Percentiles rank a stretch among this genome's conserved stretches.
Evolutionary conservation across 1,140 invertebrate genomes (phyloP).

Genomic region (Callitettix versicolor): DNA sequence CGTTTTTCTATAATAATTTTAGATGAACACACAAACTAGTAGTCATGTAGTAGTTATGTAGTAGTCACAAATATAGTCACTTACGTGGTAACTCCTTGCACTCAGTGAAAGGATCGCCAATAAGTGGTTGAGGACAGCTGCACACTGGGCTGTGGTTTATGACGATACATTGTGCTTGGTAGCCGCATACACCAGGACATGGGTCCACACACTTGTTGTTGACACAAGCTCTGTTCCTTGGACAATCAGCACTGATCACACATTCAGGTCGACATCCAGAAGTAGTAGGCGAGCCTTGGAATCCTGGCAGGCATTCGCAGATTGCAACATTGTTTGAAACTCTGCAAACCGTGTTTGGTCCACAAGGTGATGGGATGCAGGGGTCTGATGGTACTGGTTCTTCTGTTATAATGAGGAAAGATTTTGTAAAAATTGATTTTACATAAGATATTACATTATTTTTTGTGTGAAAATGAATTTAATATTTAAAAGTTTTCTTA

Average conservation of each 20-base stretch:
- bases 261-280: conserved; percentile 61
- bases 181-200: conserved; percentile 59
- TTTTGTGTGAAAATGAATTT: no score
- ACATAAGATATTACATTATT: no score
- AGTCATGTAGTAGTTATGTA: no score
- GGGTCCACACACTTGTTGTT: conserved; percentile 63
- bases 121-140: conserved; percentile 53
- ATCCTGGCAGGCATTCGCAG: conserved; percentile 61
- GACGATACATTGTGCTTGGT: conserved; percentile 51
- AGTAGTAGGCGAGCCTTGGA: conserved; percentile 43
- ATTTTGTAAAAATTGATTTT: no score
- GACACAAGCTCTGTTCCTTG: conserved; percentile 58
- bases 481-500: no score
- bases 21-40: no score
- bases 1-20: no score
- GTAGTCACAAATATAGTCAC: no score
- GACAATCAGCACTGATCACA: conserved; percentile 61
- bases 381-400: conserved; percentile 36
- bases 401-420: conserved; percentile 23
- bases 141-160: conserved; percentile 74
- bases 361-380: conserved; percentile 61
- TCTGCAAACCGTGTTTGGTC: conserved; percentile 58
- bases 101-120: conserved; percentile 65
- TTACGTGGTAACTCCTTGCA: conserved; percentile 44
- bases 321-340: conserved; percentile 44